Conservation (phyloP, 2,113 vertebrate species). For the Prietella phreatophila region DNA sequence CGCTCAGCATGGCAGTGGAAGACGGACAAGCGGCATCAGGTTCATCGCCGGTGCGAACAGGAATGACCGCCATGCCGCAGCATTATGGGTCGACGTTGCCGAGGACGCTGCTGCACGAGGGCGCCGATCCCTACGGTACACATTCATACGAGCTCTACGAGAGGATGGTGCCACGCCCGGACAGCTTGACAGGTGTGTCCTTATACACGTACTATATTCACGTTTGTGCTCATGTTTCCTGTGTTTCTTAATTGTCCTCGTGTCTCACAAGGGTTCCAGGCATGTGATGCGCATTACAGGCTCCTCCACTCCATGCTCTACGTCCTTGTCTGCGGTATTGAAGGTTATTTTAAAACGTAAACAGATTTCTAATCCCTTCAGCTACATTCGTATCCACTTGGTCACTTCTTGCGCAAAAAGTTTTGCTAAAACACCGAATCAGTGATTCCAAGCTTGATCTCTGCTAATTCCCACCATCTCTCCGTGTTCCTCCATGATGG, state of each 20-base stretch:
- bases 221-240: not conserved
- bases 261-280: not conserved
- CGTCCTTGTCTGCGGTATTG: not conserved
- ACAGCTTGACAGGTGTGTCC: conserved; percentile 44
- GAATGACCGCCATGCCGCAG: conserved; percentile 42
- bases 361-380: not conserved
- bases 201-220: not conserved
- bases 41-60: conserved; percentile 79
- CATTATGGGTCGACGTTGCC: conserved; percentile 34
- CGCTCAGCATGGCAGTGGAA: conserved; percentile 77
- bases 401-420: not conserved
- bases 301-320: not conserved
- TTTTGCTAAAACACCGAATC: not conserved
- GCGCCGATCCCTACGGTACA: conserved; percentile 44
- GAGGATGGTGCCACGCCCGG: conserved; percentile 30
- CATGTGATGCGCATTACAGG: not conserved
- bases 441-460: not conserved
- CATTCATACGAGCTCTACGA: conserved; percentile 47
- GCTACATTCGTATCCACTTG: not conserved
- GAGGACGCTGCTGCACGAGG: conserved; percentile 38
- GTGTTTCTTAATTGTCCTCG: not conserved
- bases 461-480: not conserved
- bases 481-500: not conserved
- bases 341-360: not conserved
- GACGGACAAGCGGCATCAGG: conserved; percentile 62